These are phyloP conservation scores for Toxotes chatareus DNA, from an alignment of 2,113 vertebrate genomes.

Conservation along the genomic window DNA sequence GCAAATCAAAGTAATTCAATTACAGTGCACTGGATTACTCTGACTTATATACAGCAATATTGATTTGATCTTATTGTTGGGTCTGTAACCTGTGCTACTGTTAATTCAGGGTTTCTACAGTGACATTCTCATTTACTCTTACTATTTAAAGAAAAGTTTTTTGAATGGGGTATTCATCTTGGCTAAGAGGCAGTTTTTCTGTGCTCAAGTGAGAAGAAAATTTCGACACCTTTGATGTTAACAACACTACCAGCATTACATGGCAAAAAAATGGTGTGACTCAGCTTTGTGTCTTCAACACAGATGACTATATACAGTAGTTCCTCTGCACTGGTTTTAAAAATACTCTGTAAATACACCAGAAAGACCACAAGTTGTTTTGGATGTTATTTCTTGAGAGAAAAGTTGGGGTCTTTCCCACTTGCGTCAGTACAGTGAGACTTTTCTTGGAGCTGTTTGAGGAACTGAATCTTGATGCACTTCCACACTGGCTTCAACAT, in stretches of 20 bases:
- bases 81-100: no score
- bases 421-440: conserved; percentile 41
- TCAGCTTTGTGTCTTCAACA: conserved; percentile 12
- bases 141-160: neutral
- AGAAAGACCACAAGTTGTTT: conserved; percentile 39
- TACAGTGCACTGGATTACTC: no score
- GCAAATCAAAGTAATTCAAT: no score
- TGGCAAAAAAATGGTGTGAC: neutral
- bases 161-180: neutral
- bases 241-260: neutral
- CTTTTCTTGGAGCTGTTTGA: conserved; percentile 40
- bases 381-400: conserved; percentile 21
- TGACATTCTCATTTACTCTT: no score
- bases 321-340: conserved; percentile 26
- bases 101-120: no score
- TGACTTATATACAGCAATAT: no score
- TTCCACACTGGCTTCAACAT: conserved; percentile 21
- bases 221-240: neutral
- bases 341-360: conserved; percentile 29
- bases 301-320: conserved; percentile 2
- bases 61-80: no score
- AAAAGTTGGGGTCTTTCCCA: conserved; percentile 62
- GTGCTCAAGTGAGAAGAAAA: neutral
- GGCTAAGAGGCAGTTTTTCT: neutral
- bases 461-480: conserved; percentile 30